Conservation (phyloP, 2,113 vertebrate species). For the Syngnathus floridae region DNA sequence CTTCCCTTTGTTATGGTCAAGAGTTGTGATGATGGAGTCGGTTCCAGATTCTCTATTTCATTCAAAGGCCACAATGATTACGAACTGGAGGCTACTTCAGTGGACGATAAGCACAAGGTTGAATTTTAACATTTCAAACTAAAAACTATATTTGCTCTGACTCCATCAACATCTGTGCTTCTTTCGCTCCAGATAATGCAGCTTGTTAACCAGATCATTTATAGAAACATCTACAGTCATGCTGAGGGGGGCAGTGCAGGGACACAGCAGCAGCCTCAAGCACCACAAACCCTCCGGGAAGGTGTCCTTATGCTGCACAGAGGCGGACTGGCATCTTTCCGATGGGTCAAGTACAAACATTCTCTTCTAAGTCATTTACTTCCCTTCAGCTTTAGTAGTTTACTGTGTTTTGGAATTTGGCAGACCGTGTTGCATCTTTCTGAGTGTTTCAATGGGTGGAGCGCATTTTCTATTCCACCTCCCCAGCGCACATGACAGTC, state of each 20-base stretch:
- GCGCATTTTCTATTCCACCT: too few species aligned
- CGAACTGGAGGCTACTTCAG: constrained; percentile 69
- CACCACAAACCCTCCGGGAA: constrained; percentile 48
- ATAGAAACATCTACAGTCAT: constrained; percentile 64
- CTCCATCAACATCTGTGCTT: background rate
- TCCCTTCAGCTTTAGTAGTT: background rate
- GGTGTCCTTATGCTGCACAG: constrained; percentile 68
- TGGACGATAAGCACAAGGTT: constrained; percentile 72
- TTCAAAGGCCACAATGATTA: constrained; percentile 69
- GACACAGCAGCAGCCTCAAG: constrained; percentile 14
- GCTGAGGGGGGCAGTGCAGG: constrained; percentile 19
- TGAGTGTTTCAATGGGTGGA: too few species aligned
- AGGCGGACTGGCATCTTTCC: constrained; percentile 54
- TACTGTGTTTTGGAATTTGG: too few species aligned
- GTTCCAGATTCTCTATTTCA: constrained; percentile 63
- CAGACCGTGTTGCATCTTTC: too few species aligned
- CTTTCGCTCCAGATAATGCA: constrained; percentile 61
- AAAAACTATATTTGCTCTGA: too few species aligned
- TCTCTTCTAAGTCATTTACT: background rate
- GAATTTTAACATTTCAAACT: background rate
- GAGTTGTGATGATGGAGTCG: constrained; percentile 65
- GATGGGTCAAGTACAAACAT: constrained; percentile 70
- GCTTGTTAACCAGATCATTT: constrained; percentile 72
- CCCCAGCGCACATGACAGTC: too few species aligned
- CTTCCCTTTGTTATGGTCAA: constrained; percentile 71